These are phyloP conservation scores for Oikopleura dioica DNA, from an alignment of 23 tunicate genomes.

Conservation along the genomic window DNA sequence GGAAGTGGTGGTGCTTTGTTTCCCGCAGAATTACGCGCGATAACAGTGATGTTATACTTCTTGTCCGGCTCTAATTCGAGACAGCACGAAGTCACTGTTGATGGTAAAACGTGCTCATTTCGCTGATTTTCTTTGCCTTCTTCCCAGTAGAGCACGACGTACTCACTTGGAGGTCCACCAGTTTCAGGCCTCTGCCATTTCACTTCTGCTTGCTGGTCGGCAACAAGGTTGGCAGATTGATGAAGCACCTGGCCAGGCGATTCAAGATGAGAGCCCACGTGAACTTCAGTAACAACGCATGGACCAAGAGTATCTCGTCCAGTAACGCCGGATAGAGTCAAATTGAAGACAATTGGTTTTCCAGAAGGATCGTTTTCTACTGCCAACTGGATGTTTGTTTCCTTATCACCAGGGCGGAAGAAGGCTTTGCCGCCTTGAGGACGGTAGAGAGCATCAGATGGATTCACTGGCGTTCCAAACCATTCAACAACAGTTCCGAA, in stretches of 20 bases:
- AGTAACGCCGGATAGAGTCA: neutral
- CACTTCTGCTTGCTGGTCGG: neutral
- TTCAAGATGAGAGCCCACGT: neutral
- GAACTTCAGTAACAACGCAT: conserved; percentile 1
- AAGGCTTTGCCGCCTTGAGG: neutral
- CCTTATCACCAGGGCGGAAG: conserved; percentile 2
- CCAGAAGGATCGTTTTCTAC: conserved; percentile 15
- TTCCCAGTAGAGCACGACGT: conserved; percentile 5
- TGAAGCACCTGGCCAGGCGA: conserved; percentile 9
- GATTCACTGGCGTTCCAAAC: neutral
- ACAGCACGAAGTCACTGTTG: neutral
- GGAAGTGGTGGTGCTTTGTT: neutral
- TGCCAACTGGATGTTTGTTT: conserved; percentile 9
- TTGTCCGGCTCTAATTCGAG: conserved; percentile 1
- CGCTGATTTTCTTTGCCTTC: neutral
- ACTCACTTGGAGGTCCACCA: conserved; percentile 10
- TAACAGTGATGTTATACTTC: conserved; percentile 5
- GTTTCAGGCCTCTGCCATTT: neutral
- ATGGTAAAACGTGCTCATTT: neutral
- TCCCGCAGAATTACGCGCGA: conserved; percentile 11
- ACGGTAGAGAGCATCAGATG: neutral
- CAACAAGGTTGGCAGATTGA: neutral
- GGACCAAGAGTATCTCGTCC: conserved; percentile 15
- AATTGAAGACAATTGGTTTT: neutral
- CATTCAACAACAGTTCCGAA: neutral